These are phyloP conservation scores for Chymomyza costata DNA, from an alignment of 1,140 invertebrate genomes.

Conservation along the genomic window DNA sequence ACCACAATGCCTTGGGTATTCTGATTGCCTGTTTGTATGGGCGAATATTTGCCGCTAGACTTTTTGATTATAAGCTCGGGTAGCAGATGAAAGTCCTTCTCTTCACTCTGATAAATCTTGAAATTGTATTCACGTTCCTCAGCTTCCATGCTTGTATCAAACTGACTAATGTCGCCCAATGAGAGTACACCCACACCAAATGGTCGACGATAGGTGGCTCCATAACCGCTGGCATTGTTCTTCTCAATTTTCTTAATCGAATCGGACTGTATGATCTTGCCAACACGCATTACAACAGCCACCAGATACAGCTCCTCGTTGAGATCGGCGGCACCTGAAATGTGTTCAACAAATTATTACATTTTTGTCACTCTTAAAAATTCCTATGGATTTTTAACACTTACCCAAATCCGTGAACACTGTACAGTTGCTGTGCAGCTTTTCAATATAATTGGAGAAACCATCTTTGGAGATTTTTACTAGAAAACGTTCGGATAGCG, in stretches of 20 bases:
- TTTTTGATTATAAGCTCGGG: slow-evolving; percentile 91
- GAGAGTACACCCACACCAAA: slow-evolving; percentile 89
- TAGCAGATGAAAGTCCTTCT: slow-evolving; percentile 92
- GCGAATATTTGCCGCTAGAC: slow-evolving; percentile 88
- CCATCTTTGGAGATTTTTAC: slow-evolving; percentile 92
- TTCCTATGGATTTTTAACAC: background rate
- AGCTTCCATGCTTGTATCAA: slow-evolving; percentile 79
- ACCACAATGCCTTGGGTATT: slow-evolving; percentile 82
- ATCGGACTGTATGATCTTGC: slow-evolving; percentile 89
- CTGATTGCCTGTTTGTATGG: slow-evolving; percentile 75
- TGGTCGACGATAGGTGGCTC: slow-evolving; percentile 80
- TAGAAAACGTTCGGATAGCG: slow-evolving; percentile 90
- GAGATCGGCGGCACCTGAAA: slow-evolving; percentile 84
- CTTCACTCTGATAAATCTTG: slow-evolving; percentile 88
- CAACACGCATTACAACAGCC: slow-evolving; percentile 91
- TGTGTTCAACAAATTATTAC: background rate
- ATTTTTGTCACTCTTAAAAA: background rate
- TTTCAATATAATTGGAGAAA: slow-evolving; percentile 91
- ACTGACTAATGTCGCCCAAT: slow-evolving; percentile 78
- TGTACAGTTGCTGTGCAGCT: slow-evolving; percentile 90
- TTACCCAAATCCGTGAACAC: slow-evolving; percentile 84
- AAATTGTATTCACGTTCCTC: slow-evolving; percentile 85
- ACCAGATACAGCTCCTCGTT: slow-evolving; percentile 89
- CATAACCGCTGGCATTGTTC: slow-evolving; percentile 49
- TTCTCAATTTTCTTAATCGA: slow-evolving; percentile 80